Conservation (phyloP, 1,140 invertebrate species). For the Cheumatopsyche charites region DNA sequence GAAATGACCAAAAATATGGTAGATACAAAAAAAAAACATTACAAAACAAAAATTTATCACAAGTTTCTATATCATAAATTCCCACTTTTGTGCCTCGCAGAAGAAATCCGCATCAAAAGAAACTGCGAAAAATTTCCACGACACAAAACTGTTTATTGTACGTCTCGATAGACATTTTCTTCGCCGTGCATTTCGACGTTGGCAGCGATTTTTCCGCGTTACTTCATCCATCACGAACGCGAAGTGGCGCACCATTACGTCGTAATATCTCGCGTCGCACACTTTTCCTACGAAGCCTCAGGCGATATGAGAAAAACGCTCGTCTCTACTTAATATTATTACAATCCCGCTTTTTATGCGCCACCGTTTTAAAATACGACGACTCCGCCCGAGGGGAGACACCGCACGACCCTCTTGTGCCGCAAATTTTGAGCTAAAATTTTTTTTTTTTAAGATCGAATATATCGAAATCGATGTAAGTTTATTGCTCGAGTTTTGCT, state of each 20-base stretch:
- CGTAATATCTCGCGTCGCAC: conserved; percentile 26
- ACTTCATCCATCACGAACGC: conserved; percentile 5
- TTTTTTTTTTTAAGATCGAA: no score
- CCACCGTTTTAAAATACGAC: conserved; percentile 48
- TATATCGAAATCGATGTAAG: no score
- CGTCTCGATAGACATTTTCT: no score
- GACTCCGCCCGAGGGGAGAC: conserved; percentile 9
- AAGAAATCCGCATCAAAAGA: no score
- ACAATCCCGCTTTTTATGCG: conserved; percentile 48
- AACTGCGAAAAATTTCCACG: no score
- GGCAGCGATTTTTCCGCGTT: conserved; percentile 11
- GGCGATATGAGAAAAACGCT: conserved; percentile 43
- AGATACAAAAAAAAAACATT: no score
- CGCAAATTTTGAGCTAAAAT: background rate
- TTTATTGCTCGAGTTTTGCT: no score
- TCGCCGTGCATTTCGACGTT: background rate
- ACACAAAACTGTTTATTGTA: no score
- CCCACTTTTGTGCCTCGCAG: no score
- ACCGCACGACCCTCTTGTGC: background rate
- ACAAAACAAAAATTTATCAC: no score
- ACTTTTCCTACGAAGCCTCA: conserved; percentile 6
- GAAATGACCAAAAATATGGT: no score
- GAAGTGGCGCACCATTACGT: background rate
- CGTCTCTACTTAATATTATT: conserved; percentile 49
- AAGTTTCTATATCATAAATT: no score